Evolutionary conservation across 2,797 vertebrate species (phyloP).

Genomic region (Decapterus maruadsi): DNA sequence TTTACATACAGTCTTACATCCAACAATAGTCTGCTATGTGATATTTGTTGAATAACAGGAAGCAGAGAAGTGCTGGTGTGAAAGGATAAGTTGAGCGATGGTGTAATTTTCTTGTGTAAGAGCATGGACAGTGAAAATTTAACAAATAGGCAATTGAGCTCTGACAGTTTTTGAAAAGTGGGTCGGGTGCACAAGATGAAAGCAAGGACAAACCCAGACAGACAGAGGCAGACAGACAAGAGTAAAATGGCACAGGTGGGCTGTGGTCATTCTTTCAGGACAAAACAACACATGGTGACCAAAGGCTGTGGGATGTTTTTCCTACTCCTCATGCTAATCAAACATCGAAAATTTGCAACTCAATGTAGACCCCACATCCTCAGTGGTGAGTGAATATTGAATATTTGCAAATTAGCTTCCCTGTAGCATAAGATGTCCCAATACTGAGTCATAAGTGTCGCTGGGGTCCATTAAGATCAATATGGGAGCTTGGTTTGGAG

Average conservation of each 20-base stretch:
- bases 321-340: conserved; percentile 70
- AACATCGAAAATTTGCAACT: conserved; percentile 78
- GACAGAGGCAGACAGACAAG: conserved; percentile 13
- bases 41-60: conserved; percentile 23
- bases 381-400: conserved; percentile 68
- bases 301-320: conserved; percentile 45
- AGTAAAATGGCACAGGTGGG: conserved; percentile 42
- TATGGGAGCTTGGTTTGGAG: conserved; percentile 6
- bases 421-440: conserved; percentile 45
- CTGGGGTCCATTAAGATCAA: conserved; percentile 26
- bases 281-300: conserved; percentile 40
- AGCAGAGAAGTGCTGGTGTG: conserved; percentile 4
- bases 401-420: conserved; percentile 79
- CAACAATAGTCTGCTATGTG: conserved; percentile 5
- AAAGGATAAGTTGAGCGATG: not conserved
- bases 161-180: conserved; percentile 22
- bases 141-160: conserved; percentile 20
- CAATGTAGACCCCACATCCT: conserved; percentile 70
- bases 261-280: conserved; percentile 34
- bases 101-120: not conserved
- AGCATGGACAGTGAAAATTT: conserved; percentile 22
- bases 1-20: not conserved
- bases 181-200: conserved; percentile 48
- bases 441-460: conserved; percentile 27
- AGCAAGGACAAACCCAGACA: conserved; percentile 24